Evolutionary conservation across 53 echinoderm and acorn worm genomes (phyloP).

Genomic region (Pentamera pediparva): DNA sequence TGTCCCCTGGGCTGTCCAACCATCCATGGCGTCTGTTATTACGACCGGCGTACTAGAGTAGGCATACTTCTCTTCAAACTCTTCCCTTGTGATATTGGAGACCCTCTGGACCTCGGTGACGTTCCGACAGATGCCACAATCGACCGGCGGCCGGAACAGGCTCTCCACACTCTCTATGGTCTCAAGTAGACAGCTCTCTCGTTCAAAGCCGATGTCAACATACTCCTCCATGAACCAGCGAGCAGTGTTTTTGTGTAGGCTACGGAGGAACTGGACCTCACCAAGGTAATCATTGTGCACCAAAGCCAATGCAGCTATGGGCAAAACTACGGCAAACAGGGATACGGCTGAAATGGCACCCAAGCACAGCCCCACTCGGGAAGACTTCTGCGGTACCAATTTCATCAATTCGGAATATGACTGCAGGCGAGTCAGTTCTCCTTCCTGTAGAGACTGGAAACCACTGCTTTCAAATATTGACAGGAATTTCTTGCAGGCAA

Average conservation of each 20-base stretch:
- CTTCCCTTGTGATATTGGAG: constrained; percentile 32
- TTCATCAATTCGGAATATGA: constrained; percentile 5
- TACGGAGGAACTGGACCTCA: background rate
- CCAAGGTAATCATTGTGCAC: background rate
- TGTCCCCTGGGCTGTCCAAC: constrained; percentile 67
- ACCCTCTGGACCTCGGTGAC: constrained; percentile 52
- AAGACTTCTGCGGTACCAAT: background rate
- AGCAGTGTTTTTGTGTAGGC: constrained; percentile 35
- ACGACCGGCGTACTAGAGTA: constrained; percentile 68
- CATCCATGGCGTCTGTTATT: constrained; percentile 65
- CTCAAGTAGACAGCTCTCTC: constrained; percentile 52
- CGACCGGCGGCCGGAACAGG: constrained; percentile 70
- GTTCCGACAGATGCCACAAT: constrained; percentile 59
- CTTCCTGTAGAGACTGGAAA: background rate
- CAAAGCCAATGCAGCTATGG: background rate
- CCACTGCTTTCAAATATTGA: background rate
- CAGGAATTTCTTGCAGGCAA: background rate
- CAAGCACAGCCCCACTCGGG: background rate
- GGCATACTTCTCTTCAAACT: constrained; percentile 65
- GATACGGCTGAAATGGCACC: background rate
- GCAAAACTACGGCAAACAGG: background rate
- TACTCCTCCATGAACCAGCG: constrained; percentile 38
- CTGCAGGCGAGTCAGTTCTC: background rate
- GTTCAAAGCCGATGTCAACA: constrained; percentile 32
- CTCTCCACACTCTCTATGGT: constrained; percentile 55